A percentile compares a stretch with the other conserved stretches of the same genome.
Evolutionary conservation across 2,797 vertebrate species (phyloP).

Genomic region (Sciaenops ocellatus): DNA sequence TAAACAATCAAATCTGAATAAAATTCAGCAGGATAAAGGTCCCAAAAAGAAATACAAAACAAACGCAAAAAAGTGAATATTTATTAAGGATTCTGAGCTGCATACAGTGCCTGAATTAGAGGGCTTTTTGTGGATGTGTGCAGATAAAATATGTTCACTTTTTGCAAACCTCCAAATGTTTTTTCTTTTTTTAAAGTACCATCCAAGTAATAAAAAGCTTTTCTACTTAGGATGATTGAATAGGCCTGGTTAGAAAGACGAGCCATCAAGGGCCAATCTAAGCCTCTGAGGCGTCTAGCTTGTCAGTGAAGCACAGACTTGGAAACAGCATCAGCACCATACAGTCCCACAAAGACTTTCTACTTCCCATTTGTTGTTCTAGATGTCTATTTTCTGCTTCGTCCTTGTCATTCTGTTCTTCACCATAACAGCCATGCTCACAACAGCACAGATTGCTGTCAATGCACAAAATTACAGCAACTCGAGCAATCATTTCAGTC

Average conservation of each 20-base stretch:
- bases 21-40: background rate
- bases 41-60: background rate
- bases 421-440: constrained; percentile 36
- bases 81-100: background rate
- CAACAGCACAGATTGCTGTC: constrained; percentile 34
- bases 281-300: background rate
- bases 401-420: constrained; percentile 30
- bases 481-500: constrained; percentile 25
- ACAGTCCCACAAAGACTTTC: constrained; percentile 20
- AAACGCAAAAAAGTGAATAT: background rate
- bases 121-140: background rate
- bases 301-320: constrained; percentile 10
- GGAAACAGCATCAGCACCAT: constrained; percentile 28
- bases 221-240: constrained; percentile 11
- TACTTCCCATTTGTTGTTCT: constrained; percentile 30
- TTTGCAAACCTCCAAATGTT: background rate
- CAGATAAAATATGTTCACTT: background rate
- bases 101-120: background rate
- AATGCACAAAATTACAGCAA: constrained; percentile 25
- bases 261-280: constrained; percentile 14
- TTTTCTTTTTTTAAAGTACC: background rate
- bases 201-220: constrained; percentile 1
- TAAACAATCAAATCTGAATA: constrained; percentile 25
- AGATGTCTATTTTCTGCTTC: constrained; percentile 28
- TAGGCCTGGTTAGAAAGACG: background rate